Conservation (phyloP, 2,113 vertebrate genomes). For the Podarcis raffonei region DNA sequence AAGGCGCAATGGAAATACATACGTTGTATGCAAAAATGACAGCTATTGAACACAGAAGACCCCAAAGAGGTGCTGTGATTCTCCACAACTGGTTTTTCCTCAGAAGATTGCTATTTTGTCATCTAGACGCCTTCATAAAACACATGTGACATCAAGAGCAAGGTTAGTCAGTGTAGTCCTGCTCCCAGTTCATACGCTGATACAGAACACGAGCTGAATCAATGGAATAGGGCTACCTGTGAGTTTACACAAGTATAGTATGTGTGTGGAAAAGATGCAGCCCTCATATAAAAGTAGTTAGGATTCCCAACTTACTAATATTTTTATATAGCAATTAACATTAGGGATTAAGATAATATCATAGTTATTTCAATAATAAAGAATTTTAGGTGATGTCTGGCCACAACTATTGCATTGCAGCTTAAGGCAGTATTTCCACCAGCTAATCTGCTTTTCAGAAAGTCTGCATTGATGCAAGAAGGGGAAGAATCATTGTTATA, state of each 20-base stretch:
- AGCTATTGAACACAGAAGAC: no score
- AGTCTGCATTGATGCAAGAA: slow-evolving; percentile 7
- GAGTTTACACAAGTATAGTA: neutral
- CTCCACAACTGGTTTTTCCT: no score
- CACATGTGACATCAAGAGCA: no score
- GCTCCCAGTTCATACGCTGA: no score
- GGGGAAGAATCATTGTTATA: slow-evolving; percentile 1
- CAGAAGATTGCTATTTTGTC: no score
- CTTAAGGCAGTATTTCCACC: neutral
- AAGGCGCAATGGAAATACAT: no score
- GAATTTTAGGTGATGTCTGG: slow-evolving; percentile 23
- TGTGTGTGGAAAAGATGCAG: neutral
- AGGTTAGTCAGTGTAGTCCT: no score
- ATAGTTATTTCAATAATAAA: slow-evolving; percentile 54
- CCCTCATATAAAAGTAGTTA: slow-evolving; percentile 8
- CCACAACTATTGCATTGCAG: neutral
- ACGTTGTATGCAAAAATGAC: no score
- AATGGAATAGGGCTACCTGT: neutral
- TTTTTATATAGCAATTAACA: slow-evolving; percentile 37
- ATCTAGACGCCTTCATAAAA: no score
- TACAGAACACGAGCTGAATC: no score
- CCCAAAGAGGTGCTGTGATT: no score
- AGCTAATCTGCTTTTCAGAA: neutral
- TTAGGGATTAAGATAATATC: slow-evolving; percentile 46
- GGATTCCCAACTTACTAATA: slow-evolving; percentile 45